Evolutionary conservation across 2,888 invertebrate species (phyloP), one percentile per base, ranked within the genome.

Genomic region (Ophion slaviceki): DNA sequence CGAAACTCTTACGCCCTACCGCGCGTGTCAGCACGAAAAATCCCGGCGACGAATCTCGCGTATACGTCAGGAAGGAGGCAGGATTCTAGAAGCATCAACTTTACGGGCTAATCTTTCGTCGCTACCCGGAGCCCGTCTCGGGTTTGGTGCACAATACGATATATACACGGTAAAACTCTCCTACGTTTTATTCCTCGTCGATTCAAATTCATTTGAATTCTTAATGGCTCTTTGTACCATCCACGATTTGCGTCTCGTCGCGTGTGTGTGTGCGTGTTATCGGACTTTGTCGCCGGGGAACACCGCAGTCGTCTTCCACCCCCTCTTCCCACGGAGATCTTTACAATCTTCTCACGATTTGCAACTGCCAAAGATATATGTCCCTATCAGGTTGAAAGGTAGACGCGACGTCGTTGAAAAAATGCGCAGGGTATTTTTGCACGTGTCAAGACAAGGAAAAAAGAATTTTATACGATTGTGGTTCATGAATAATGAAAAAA

Each of bases 1-100:
- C 80, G 78, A 78, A 80, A 64, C 62, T 36, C 70, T 45, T 36
- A 10, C 70, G 86, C 89, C 89, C 90, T 91, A 88, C 90, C 90
- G 84, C 88, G 57, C 61, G 24, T 20, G 61, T 61, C 20, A 64
- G 20, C 53, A 57, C 45, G 40, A 82, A 82, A 85, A 86, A 80
- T 82, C 77, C 68, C 82, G 59, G 11, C 71, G 61, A 79, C 36
- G 47, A 76, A 82, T 74, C 82, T 76, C 75, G 57, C 47, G 24
- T 53, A 78, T 53, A 80, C 45, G 17, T 14, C 40, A 32, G 47
- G n/a, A 40, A 32, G 57, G 67, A 28, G 77, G 20, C 68, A 66
- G 28, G 47, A 80, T 40, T 62, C 67, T 36, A 53, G 45, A 61
- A 36, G n/a, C n/a, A 11, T n/a, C 14, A 17, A 64, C 8, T 66